Conservation (phyloP, 2,797 vertebrate species). For the Rhynchonycteris naso region DNA sequence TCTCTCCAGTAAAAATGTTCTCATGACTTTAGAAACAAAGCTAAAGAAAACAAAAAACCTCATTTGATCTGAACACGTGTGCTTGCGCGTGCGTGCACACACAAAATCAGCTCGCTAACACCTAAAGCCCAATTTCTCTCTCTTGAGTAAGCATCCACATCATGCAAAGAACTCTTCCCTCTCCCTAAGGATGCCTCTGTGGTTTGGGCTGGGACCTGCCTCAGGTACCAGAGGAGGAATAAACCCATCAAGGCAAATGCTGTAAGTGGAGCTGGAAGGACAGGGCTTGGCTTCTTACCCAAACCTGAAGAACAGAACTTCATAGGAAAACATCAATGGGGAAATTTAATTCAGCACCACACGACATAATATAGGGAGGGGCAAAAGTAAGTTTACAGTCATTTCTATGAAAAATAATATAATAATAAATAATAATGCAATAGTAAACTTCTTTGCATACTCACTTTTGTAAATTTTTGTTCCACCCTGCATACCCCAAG, state of each 20-base stretch:
- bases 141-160: not conserved
- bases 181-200: not conserved
- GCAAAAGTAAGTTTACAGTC: not conserved
- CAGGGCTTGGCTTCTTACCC: not conserved
- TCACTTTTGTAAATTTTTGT: not conserved
- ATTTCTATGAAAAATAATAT: not conserved
- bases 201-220: not conserved
- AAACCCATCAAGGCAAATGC: not conserved
- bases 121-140: not conserved
- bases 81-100: not conserved
- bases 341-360: not conserved
- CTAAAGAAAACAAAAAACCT: not conserved
- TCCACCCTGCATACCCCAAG: not conserved
- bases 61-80: not conserved
- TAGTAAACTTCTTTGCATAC: not conserved
- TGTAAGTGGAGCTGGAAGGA: not conserved
- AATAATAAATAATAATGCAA: not conserved
- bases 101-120: not conserved
- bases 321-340: not conserved
- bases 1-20: not conserved
- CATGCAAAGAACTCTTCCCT: not conserved
- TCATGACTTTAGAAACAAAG: conserved; percentile 48
- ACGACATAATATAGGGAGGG: not conserved
- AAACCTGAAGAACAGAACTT: not conserved
- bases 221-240: not conserved